Evolutionary conservation across 2,113 vertebrate genomes (phyloP).

Genomic region (Scopus umbretta): DNA sequence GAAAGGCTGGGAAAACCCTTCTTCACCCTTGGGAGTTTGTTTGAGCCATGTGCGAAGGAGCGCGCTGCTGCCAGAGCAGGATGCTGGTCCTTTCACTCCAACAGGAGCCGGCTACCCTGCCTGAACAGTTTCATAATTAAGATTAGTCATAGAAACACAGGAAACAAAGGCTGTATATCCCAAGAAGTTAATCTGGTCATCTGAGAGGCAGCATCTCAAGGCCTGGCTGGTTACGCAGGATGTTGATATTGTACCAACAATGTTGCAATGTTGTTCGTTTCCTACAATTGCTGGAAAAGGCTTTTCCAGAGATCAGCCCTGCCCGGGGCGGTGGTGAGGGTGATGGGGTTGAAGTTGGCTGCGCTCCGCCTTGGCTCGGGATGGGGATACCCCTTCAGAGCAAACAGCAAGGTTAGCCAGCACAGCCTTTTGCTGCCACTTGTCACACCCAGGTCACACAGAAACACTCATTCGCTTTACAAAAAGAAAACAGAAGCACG

Average conservation of each 20-base stretch:
- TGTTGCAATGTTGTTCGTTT: background rate
- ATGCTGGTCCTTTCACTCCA: background rate
- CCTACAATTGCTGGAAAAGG: background rate
- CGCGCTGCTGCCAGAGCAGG: background rate
- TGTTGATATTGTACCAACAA: background rate
- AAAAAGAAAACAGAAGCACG: background rate
- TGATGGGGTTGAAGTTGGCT: background rate
- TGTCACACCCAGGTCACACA: background rate
- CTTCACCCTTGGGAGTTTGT: background rate
- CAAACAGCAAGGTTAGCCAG: background rate
- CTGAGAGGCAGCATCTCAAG: background rate
- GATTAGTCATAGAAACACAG: background rate
- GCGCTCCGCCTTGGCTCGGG: fast-evolving
- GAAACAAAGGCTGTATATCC: background rate
- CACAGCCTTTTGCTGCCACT: background rate
- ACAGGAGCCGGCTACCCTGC: background rate
- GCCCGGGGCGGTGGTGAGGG: fast-evolving
- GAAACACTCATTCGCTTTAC: background rate
- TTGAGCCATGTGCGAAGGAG: background rate
- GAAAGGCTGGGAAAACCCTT: background rate
- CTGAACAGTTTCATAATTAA: background rate
- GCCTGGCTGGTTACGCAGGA: background rate
- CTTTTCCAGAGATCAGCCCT: background rate
- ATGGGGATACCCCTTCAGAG: background rate
- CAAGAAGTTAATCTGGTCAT: background rate